Evolutionary conservation across 2,888 invertebrate species (phyloP).

Genomic region (Embidobia sp.): DNA sequence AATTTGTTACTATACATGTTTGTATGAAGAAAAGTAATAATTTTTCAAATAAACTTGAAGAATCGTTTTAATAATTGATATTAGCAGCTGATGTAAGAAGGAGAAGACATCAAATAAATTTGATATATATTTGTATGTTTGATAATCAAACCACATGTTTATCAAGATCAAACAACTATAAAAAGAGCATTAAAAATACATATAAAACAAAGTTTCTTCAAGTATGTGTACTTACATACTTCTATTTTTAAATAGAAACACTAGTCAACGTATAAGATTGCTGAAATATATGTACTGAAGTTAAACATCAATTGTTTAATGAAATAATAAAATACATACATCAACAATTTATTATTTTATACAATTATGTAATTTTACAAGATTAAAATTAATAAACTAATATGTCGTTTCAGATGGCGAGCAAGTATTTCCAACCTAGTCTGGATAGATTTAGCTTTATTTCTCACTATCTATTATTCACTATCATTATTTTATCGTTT

Average conservation of each 20-base stretch:
- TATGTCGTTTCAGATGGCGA: conserved; percentile 89
- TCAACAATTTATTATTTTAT: background rate
- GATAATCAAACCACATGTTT: too few relatives aligned
- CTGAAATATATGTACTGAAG: background rate
- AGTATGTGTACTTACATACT: background rate
- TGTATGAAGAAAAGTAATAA: too few relatives aligned
- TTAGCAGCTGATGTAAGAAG: too few relatives aligned
- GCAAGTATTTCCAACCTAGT: conserved; percentile 97
- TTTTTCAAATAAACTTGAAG: too few relatives aligned
- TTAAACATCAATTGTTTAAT: conserved; percentile 1
- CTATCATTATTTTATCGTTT: conserved; percentile 91
- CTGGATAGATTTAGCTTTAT: conserved; percentile 93
- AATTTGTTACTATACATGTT: too few relatives aligned
- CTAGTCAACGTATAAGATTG: background rate
- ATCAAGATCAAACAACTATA: background rate
- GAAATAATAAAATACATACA: background rate
- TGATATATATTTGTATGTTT: too few relatives aligned
- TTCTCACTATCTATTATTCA: conserved; percentile 89
- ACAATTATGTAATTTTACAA: too few relatives aligned
- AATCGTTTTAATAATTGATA: too few relatives aligned
- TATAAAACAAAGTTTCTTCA: background rate
- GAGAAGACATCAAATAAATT: too few relatives aligned
- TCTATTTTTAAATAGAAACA: conserved; percentile 1
- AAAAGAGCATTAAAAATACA: background rate
- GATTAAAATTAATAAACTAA: background rate